Percentiles rank a stretch among this genome's conserved stretches.
These are phyloP conservation scores for Psettodes erumei DNA, from an alignment of 2,113 vertebrate genomes.

Conservation along the genomic window DNA sequence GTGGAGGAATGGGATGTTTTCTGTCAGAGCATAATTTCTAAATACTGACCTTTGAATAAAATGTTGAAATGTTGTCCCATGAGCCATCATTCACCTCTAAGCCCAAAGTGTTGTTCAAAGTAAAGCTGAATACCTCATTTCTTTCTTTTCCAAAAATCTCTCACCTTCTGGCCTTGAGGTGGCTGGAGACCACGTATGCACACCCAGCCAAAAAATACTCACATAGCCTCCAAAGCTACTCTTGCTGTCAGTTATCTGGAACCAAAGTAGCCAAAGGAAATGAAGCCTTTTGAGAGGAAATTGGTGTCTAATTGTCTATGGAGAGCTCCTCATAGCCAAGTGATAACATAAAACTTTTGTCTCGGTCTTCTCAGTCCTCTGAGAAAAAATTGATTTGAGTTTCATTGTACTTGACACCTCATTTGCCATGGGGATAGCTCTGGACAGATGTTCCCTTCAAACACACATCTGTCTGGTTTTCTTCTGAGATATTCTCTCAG, in stretches of 20 bases:
- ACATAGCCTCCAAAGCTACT: conserved; percentile 30
- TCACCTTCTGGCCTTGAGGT: conserved; percentile 23
- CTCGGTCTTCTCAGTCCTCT: conserved; percentile 4
- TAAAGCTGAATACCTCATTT: conserved; percentile 10
- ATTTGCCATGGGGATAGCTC: conserved; percentile 42
- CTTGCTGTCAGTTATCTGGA: not conserved
- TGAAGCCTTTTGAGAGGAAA: conserved; percentile 19
- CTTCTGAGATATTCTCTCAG: conserved; percentile 23
- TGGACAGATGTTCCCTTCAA: conserved; percentile 62
- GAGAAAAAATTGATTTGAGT: conserved; percentile 34
- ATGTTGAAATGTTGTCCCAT: conserved; percentile 28
- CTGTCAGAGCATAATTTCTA: conserved; percentile 21
- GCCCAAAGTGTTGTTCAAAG: conserved; percentile 42
- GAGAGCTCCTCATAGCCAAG: conserved; percentile 3
- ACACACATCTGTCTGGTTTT: conserved; percentile 56
- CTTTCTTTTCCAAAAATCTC: conserved; percentile 31
- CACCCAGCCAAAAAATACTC: conserved; percentile 27
- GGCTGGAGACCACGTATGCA: conserved; percentile 16
- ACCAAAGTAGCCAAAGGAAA: conserved; percentile 35
- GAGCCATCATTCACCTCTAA: not conserved
- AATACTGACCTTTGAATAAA: conserved; percentile 32
- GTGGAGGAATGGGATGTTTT: conserved; percentile 17
- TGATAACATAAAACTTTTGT: conserved; percentile 18
- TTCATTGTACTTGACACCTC: conserved; percentile 63
- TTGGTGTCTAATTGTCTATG: conserved; percentile 24